phyloP scores from a whole-genome alignment of 2,888 invertebrate genomes.

The Caradrina clavipalpis region DNA sequence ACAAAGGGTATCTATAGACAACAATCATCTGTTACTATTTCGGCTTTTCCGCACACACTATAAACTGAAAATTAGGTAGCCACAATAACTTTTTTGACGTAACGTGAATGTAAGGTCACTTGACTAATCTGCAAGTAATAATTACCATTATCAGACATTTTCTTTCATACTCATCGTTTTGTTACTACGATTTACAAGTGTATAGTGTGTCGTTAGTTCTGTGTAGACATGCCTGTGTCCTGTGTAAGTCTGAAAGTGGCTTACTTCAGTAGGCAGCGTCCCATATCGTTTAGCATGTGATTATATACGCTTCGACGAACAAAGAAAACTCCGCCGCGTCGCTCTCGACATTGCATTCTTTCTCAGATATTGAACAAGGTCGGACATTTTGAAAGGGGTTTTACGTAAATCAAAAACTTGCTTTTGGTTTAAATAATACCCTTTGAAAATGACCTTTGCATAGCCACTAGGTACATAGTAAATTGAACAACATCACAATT shows the following conservation, averaged over 20 bases:
- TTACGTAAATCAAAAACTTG: conserved; percentile 1
- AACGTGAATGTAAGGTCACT: too few relatives aligned
- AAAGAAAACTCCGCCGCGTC: conserved; percentile 79
- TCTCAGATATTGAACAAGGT: conserved; percentile 70
- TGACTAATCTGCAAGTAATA: too few relatives aligned
- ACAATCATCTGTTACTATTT: too few relatives aligned
- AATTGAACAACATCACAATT: conserved; percentile 16
- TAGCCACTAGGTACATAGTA: not conserved
- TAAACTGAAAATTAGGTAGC: too few relatives aligned
- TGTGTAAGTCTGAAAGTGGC: conserved; percentile 1
- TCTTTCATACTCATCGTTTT: too few relatives aligned
- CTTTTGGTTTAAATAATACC: not conserved
- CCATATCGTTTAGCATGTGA: conserved; percentile 75
- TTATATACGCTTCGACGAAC: conserved; percentile 78
- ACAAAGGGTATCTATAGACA: too few relatives aligned
- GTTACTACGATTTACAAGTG: too few relatives aligned
- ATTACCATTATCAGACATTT: too few relatives aligned
- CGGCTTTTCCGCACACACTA: too few relatives aligned
- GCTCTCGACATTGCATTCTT: conserved; percentile 71
- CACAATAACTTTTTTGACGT: too few relatives aligned
- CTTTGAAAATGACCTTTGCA: not conserved
- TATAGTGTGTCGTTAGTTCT: too few relatives aligned
- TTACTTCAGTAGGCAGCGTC: conserved; percentile 14
- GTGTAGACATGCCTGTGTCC: not conserved
- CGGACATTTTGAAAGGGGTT: conserved; percentile 43